Evolutionary conservation across 1,140 invertebrate genomes (phyloP), one percentile per base, ranked within the genome.

Genomic region (Lucilia cuprina): DNA sequence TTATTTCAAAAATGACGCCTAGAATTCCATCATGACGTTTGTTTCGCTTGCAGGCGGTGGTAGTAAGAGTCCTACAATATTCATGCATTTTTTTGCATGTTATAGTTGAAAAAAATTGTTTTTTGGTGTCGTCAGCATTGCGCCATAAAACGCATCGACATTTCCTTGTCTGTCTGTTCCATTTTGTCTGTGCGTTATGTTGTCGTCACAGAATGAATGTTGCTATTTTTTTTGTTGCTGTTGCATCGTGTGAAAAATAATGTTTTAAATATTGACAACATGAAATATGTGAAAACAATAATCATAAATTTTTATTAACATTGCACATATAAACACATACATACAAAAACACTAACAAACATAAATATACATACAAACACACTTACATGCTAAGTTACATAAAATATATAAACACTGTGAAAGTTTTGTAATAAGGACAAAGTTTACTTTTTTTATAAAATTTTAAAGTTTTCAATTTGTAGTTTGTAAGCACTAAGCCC

Each of bases 241-340:
- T 70, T 83, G 65, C 50, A 19, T 70, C 82, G 82, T 74, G 82
- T 70, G 55, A 83, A 74, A 83, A 74, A 83, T 70, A 83, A 83
- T 83, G 82, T 88, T 89, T 89, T 89, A 87, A 88, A 89, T 89
- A 89, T 89, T 88, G 88, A 85, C 88, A 86, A 86, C 88, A 87
- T 89, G 88, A 89, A 85, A 89, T 89, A 89, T 89, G 88, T 87
- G 88, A 87, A 89, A 89, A 89, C 88, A 89, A 89, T 89, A 89
- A 89, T 89, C 88, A 88, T 89, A 89, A 88, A 89, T 89, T 88
- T 88, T 89, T 89, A 88, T 89, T 86, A 87, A 85, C 82, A 85
- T 55, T 50, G 82, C 55, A 82, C 55, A 70, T 70, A 83, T 70
- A 83, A 65, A 83, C 77, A 50, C 19, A 49, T 49, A 21, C 41